phyloP scores from a whole-genome alignment of 2,888 invertebrate genomes.

The Diaperis boleti region DNA sequence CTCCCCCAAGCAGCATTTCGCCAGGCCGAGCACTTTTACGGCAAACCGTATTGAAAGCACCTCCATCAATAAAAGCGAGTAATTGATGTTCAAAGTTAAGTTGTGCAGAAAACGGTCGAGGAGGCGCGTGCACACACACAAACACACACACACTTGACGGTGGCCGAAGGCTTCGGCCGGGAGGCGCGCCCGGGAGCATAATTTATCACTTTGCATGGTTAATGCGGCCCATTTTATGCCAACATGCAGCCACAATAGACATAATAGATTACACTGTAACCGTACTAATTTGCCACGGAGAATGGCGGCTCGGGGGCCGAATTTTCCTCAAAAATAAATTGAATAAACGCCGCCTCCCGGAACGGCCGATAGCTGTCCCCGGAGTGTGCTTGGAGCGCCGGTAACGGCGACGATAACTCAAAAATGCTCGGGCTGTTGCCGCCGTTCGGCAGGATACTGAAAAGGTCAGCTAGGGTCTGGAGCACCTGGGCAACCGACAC shows the following conservation, averaged over 20 bases:
- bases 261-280: constrained; percentile 55
- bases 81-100: not conserved
- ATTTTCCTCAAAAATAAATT: constrained; percentile 53
- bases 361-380: constrained; percentile 33
- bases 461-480: too few species aligned
- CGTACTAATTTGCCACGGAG: constrained; percentile 52
- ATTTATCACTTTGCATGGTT: constrained; percentile 56
- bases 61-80: too few species aligned
- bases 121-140: not conserved
- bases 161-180: constrained; percentile 35
- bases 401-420: constrained; percentile 36
- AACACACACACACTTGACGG: constrained; percentile 22
- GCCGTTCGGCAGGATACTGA: constrained; percentile 2
- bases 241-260: constrained; percentile 53
- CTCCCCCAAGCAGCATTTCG: too few species aligned
- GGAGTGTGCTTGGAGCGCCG: constrained; percentile 33
- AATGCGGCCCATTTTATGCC: constrained; percentile 55
- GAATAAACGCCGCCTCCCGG: constrained; percentile 49
- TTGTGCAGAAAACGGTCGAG: not conserved
- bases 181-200: constrained; percentile 49
- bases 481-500: too few species aligned
- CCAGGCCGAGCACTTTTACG: too few species aligned
- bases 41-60: too few species aligned
- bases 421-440: constrained; percentile 16
- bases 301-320: constrained; percentile 34